Conservation (phyloP, 1,140 invertebrate genomes). For the Penaeus chinensis region DNA sequence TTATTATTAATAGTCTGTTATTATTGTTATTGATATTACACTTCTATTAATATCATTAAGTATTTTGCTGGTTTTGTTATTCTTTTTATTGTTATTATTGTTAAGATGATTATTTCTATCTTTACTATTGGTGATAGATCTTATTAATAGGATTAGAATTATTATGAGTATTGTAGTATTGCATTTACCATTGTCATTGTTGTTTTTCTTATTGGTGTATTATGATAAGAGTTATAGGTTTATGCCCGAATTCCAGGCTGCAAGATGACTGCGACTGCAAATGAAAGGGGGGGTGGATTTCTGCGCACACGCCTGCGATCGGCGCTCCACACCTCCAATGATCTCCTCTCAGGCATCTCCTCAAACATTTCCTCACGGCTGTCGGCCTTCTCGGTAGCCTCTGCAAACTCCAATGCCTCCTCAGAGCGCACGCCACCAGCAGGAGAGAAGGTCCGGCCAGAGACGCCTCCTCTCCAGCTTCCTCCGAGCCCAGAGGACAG, state of each 20-base stretch:
- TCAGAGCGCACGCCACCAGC: constrained; percentile 43
- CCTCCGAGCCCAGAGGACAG: constrained; percentile 50
- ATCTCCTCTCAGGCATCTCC: constrained; percentile 51
- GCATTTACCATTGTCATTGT: too few relatives aligned
- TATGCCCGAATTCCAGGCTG: neutral
- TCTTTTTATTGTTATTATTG: too few relatives aligned
- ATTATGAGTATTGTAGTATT: too few relatives aligned
- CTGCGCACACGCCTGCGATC: constrained; percentile 46
- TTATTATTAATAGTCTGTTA: too few relatives aligned
- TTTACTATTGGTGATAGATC: too few relatives aligned
- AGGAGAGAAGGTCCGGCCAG: constrained; percentile 14
- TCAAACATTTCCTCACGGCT: constrained; percentile 55
- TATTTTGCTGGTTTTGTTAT: too few relatives aligned
- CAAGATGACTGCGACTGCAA: constrained; percentile 44
- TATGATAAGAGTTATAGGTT: too few relatives aligned
- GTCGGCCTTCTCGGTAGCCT: constrained; percentile 52
- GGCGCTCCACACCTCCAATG: constrained; percentile 52
- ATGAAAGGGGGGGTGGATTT: constrained; percentile 43
- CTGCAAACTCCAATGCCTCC: constrained; percentile 52
- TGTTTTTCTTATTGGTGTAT: too few relatives aligned
- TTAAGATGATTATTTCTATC: too few relatives aligned
- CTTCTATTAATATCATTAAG: too few relatives aligned
- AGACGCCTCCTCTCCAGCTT: constrained; percentile 45
- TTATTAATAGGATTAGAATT: too few relatives aligned
- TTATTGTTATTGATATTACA: too few relatives aligned